phyloP scores from a whole-genome alignment of 2,888 invertebrate species.

The Apocheima hispidaria region DNA sequence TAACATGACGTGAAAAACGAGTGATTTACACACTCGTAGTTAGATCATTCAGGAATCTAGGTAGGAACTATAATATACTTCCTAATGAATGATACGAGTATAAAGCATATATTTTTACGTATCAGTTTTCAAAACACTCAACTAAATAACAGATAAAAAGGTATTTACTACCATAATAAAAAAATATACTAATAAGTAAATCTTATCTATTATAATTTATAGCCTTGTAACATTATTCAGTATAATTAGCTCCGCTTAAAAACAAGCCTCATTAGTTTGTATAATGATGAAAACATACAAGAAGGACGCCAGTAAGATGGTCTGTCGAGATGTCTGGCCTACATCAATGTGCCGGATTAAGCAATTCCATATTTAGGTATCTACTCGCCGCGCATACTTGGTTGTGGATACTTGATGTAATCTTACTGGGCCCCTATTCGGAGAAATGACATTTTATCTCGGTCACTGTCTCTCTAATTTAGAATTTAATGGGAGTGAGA shows the following conservation, averaged over 20 bases:
- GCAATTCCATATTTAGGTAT: constrained; percentile 47
- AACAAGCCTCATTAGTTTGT: constrained; percentile 50
- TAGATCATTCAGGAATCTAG: no score
- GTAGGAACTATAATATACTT: no score
- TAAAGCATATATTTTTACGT: no score
- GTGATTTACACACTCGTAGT: no score
- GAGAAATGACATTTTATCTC: no score
- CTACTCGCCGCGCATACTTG: constrained; percentile 9
- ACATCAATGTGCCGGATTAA: constrained; percentile 55
- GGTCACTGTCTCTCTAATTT: no score
- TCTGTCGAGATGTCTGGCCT: constrained; percentile 57
- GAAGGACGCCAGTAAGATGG: constrained; percentile 52
- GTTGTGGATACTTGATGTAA: constrained; percentile 1
- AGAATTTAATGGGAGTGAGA: no score
- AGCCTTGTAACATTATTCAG: constrained; percentile 18
- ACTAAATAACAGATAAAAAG: background rate
- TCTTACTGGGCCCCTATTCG: background rate
- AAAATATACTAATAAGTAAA: background rate
- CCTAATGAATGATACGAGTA: no score
- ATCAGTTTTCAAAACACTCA: background rate
- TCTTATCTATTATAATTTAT: constrained; percentile 14
- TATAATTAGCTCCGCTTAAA: constrained; percentile 25
- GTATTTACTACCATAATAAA: background rate
- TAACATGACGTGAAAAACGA: no score
- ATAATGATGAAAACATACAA: constrained; percentile 53